Evolutionary conservation across 2,797 vertebrate species (phyloP).

Genomic region (Simalia tracyae): DNA sequence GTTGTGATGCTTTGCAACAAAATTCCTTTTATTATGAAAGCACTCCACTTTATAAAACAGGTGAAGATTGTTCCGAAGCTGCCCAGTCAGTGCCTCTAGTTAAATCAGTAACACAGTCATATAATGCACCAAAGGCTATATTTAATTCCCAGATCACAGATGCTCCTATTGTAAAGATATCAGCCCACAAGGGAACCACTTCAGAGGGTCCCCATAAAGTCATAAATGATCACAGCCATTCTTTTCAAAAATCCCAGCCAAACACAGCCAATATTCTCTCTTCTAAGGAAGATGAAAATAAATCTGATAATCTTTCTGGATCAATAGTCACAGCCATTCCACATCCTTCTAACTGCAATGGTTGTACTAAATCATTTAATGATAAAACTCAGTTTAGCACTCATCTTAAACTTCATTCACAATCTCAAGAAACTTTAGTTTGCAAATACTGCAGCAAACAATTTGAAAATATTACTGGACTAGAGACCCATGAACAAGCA

Average conservation of each 20-base stretch:
- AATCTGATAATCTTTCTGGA: slow-evolving; percentile 48
- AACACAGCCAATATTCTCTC: slow-evolving; percentile 48
- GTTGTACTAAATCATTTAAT: slow-evolving; percentile 85
- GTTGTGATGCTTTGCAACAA: slow-evolving; percentile 73
- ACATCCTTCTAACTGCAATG: slow-evolving; percentile 81
- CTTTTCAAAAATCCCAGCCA: slow-evolving; percentile 59
- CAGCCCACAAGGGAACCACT: slow-evolving; percentile 43
- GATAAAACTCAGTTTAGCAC: slow-evolving; percentile 80
- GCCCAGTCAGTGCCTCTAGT: slow-evolving; percentile 49
- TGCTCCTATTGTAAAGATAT: slow-evolving; percentile 45
- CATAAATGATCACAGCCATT: slow-evolving; percentile 52
- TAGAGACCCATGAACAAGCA: slow-evolving; percentile 89
- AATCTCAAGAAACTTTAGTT: slow-evolving; percentile 82
- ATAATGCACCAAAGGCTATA: slow-evolving; percentile 60
- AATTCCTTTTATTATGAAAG: slow-evolving; percentile 53
- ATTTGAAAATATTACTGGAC: slow-evolving; percentile 87
- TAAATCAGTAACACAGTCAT: slow-evolving; percentile 58
- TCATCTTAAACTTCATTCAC: slow-evolving; percentile 88
- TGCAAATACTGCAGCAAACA: slow-evolving; percentile 93
- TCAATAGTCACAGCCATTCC: slow-evolving; percentile 50
- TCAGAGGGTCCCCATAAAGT: slow-evolving; percentile 51
- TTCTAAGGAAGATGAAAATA: slow-evolving; percentile 66
- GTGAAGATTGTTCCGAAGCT: slow-evolving; percentile 61
- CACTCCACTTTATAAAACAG: slow-evolving; percentile 46
- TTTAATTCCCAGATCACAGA: slow-evolving; percentile 55